phyloP scores from a whole-genome alignment of 1,140 invertebrate species.

The Drosophila orosa region DNA sequence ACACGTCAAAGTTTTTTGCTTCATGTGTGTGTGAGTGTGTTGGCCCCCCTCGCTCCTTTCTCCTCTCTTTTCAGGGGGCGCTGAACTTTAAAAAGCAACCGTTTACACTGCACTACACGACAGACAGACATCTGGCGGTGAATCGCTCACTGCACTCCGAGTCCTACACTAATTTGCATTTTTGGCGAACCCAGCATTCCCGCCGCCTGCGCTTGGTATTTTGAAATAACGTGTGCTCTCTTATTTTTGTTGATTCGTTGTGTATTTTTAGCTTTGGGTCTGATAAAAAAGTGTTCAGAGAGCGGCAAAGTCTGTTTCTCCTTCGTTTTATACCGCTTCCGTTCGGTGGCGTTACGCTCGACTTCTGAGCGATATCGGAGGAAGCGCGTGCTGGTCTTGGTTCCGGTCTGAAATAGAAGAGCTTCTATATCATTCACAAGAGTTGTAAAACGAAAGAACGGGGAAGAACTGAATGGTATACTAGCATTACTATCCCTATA shows the following conservation, averaged over 20 bases:
- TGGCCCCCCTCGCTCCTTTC: slow-evolving; percentile 1
- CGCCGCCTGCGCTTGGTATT: slow-evolving; percentile 20
- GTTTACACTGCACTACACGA: slow-evolving; percentile 40
- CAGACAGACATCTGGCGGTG: slow-evolving; percentile 12
- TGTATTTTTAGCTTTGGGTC: slow-evolving; percentile 39
- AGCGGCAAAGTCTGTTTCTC: slow-evolving; percentile 1
- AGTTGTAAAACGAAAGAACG: background rate
- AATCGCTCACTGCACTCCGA: slow-evolving; percentile 14
- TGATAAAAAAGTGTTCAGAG: slow-evolving; percentile 21
- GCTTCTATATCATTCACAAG: background rate
- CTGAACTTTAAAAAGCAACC: slow-evolving; percentile 43
- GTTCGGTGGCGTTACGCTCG: slow-evolving; percentile 17
- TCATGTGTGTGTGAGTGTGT: slow-evolving; percentile 14
- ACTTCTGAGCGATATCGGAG: slow-evolving; percentile 5
- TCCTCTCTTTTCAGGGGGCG: background rate
- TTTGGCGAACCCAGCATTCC: slow-evolving; percentile 22
- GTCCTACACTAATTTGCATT: slow-evolving; percentile 43
- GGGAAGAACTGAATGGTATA: background rate
- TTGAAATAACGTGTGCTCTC: slow-evolving; percentile 11
- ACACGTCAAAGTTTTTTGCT: slow-evolving; percentile 40
- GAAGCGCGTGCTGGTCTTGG: slow-evolving; percentile 8
- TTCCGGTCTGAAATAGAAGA: slow-evolving; percentile 14
- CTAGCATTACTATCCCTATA: background rate
- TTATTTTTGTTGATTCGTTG: slow-evolving; percentile 22
- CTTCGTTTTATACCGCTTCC: slow-evolving; percentile 15